Evolutionary conservation across 2,888 invertebrate genomes (phyloP), one percentile per base, ranked within the genome.

Genomic region (Rhagophthalmus giganteus): DNA sequence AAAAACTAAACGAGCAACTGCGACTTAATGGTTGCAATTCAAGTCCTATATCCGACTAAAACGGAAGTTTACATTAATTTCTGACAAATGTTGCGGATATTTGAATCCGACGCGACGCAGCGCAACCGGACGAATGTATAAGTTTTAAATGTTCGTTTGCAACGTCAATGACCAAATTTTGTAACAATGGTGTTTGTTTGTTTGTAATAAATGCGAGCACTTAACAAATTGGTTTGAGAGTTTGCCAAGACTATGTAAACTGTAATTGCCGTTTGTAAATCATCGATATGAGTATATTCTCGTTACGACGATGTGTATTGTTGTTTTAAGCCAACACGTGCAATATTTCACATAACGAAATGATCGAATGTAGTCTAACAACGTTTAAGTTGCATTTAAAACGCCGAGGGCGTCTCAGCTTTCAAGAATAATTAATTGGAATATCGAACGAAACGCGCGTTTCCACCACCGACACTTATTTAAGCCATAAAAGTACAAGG

Each of bases 161-260:
- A 8, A 27, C 2, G 9, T 27, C 46, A 39, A 32, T 47, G 34
- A 24, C 39, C 39, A 48, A 48, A 39, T 40, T 40, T 31, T 47
- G 24, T 20, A 48, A 33, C 34, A 35, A 40, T 32, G 24, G 9
- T 13, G 13, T 11, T 16, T 8, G 25, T 28, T n/a, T n/a, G n/a
- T n/a, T 27, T 8, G 25, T 28, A 49, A 37, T 37, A 52, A 45
- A 52, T 52, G 46, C 14, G 33, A 11, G 34, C 46, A 46, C 51
- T 46, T 52, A 52, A 52, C 51, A 52, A 45, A 52, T 46, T 52
- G 46, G 45, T 40, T 52, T 46, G 45, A 52, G 46, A 39, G 39
- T 45, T 52, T 52, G 51, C 51, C 51, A 52, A 52, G 51, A 40
- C 30, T 40, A 31, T 52, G 51, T 49, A 42, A 49, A 49, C 34